Evolutionary conservation across 2,113 vertebrate species (phyloP).

Genomic region (Bothrops jararaca): DNA sequence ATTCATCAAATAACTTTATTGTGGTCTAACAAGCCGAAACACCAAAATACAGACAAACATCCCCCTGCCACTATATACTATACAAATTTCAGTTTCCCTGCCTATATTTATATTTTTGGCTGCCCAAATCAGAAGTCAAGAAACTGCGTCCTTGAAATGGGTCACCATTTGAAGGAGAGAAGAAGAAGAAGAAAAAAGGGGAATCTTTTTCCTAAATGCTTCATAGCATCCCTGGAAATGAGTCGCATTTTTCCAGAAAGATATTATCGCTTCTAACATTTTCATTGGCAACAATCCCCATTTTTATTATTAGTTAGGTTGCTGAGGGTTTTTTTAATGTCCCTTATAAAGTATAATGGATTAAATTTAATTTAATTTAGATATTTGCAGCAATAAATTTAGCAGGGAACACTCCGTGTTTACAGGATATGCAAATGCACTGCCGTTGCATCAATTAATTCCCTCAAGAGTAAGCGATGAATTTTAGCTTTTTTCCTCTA

Average conservation of each 20-base stretch:
- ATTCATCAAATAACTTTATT: not conserved
- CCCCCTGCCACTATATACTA: not conserved
- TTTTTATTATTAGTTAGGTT: slow-evolving; percentile 36
- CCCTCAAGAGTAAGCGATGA: slow-evolving; percentile 56
- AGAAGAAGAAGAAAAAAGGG: not conserved
- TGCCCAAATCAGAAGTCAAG: not conserved
- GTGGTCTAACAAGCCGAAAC: not conserved
- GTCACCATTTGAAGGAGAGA: not conserved
- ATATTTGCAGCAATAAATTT: slow-evolving; percentile 69
- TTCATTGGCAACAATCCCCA: slow-evolving; percentile 53
- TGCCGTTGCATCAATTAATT: slow-evolving; percentile 64
- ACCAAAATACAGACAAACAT: not conserved
- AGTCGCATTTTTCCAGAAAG: slow-evolving; percentile 52
- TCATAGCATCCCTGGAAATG: slow-evolving; percentile 45
- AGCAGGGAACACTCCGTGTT: slow-evolving; percentile 62
- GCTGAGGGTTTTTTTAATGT: slow-evolving; percentile 36
- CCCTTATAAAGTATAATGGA: slow-evolving; percentile 65
- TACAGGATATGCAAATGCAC: slow-evolving; percentile 70
- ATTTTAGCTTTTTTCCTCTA: slow-evolving; percentile 43
- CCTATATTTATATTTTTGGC: not conserved
- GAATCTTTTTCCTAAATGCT: not conserved
- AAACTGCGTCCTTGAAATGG: not conserved
- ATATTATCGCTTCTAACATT: slow-evolving; percentile 37
- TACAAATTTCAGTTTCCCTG: no score
- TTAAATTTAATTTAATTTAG: slow-evolving; percentile 71